Conservation (phyloP, 2,888 invertebrate species). For the Coelinius sp. region DNA sequence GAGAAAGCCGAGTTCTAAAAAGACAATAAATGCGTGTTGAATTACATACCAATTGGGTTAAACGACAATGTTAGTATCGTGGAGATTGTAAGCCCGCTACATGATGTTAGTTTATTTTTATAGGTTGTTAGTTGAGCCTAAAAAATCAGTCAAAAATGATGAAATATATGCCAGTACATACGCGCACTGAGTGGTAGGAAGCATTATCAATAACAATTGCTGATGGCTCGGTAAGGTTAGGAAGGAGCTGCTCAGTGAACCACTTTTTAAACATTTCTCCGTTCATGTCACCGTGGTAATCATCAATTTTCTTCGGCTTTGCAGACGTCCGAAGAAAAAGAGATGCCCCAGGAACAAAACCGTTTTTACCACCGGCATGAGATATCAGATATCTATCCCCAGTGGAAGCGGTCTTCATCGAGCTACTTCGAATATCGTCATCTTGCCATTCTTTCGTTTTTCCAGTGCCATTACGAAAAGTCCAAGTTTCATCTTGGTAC, state of each 20-base stretch:
- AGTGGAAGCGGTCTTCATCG: too few species aligned
- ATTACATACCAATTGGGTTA: too few species aligned
- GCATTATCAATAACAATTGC: constrained; percentile 7
- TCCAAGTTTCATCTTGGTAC: constrained; percentile 15
- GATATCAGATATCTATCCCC: neutral
- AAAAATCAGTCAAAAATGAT: neutral
- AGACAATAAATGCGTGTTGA: too few species aligned
- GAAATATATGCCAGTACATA: neutral
- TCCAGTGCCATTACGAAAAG: neutral
- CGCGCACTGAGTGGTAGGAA: neutral
- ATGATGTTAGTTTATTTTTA: too few species aligned
- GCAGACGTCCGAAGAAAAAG: neutral
- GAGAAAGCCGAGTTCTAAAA: too few species aligned
- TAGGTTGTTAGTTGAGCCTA: too few species aligned
- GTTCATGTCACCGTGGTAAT: constrained; percentile 19
- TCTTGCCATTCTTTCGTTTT: constrained; percentile 16
- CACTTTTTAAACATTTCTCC: neutral
- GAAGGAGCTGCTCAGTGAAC: neutral
- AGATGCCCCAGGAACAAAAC: neutral
- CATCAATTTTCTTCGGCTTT: neutral
- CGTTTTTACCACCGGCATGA: neutral
- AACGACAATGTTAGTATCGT: too few species aligned
- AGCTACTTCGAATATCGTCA: neutral
- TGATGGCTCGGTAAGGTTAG: neutral
- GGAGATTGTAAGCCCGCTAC: too few species aligned